Conservation (phyloP, 2,113 vertebrate species). For the Ceuthmochares aereus region DNA sequence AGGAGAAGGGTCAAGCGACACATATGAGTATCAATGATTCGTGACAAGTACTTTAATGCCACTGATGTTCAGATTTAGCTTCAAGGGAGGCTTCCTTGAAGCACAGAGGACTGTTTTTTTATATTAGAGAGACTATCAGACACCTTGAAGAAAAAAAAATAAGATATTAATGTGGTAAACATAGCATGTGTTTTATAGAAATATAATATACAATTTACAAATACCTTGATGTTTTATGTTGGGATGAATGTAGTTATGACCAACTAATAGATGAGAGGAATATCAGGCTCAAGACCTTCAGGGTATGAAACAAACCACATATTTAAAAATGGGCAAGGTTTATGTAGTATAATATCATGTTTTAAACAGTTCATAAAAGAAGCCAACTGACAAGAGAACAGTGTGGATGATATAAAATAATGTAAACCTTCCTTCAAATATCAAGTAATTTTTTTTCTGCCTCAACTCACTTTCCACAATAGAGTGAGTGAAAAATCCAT, state of each 20-base stretch:
- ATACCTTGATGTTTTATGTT: neutral
- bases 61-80: neutral
- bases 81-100: neutral
- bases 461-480: slow-evolving; percentile 45
- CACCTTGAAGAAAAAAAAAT: neutral
- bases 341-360: slow-evolving; percentile 40
- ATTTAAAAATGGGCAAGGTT: slow-evolving; percentile 30
- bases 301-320: neutral
- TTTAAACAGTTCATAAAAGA: slow-evolving; percentile 65
- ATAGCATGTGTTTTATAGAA: neutral
- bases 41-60: neutral
- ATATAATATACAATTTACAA: neutral
- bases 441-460: slow-evolving; percentile 12
- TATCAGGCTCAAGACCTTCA: neutral
- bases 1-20: neutral
- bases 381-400: slow-evolving; percentile 46
- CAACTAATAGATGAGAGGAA: neutral
- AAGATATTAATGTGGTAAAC: neutral
- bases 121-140: neutral
- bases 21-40: neutral
- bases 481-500: slow-evolving; percentile 61
- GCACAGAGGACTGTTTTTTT: neutral
- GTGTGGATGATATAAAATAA: slow-evolving; percentile 52
- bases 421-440: slow-evolving; percentile 26
- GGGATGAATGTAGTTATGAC: neutral